Base-by-base conservation (phyloP, 2,888 invertebrate species). In the Melitaea athalia region DNA sequence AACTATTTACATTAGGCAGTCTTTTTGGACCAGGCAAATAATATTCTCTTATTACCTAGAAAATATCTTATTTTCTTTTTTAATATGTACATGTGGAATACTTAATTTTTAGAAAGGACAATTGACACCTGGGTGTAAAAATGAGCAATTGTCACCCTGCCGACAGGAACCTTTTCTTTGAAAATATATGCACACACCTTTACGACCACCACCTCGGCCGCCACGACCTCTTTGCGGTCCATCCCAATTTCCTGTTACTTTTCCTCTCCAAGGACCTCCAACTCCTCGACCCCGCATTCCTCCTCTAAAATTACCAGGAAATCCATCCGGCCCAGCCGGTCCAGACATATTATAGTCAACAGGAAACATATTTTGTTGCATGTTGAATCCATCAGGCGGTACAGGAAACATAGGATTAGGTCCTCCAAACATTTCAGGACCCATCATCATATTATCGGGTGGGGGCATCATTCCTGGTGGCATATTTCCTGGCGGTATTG, bases 131-230 rank as follows among this genome's bases (percentile, higher is more conserved):
- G 96, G 96, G 92, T 98, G 98, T 76, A 97, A 90, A 85, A 96
- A 98, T 64, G 95, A 95, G 88, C 98, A 98, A 76, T 95, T 95
- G 77, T 96, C 96, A 66, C 96, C 97, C 81, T 96, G 95, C 63
- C 96, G 93, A 88, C 98, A 98, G 71, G 95, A 96, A 0, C 97
- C 97, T 77, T 94, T 95, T 78, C 95, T 95, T 83, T 96, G 95
- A 80, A 96, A 96, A 83, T 96, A 96, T 82, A 96, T 95, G 83
- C 97, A 98, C 14, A 95, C 89, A 61, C 94, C 88, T 79, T 92
- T 94, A 50, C 93, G 94, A 52, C 83, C 93, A 72, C 94, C 93
- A 50, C 93, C 89, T n/a, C 89, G 88, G 15, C 92, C 91, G 52
- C 93, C 86, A n/a, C 79, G 75, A 11, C 94, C 93, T 78, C 93